These are phyloP conservation scores for Girardinus metallicus DNA, from an alignment of 2,797 vertebrate species.

Conservation along the genomic window DNA sequence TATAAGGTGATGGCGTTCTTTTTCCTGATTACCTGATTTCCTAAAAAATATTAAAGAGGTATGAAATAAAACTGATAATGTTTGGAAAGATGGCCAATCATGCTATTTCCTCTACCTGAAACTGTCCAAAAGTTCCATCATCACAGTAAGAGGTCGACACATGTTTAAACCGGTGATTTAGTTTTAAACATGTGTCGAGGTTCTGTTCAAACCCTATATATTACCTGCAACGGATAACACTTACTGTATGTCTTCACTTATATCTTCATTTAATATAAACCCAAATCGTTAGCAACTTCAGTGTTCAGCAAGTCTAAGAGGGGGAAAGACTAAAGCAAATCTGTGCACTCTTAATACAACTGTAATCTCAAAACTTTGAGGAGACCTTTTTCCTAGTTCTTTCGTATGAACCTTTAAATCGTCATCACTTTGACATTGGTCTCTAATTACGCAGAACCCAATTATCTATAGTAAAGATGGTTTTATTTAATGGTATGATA, in stretches of 20 bases:
- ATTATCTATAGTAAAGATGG: not conserved
- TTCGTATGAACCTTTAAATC: no score
- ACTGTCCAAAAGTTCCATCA: not conserved
- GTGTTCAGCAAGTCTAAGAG: not conserved
- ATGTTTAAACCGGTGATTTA: not conserved
- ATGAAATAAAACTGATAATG: not conserved
- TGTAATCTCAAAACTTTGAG: no score
- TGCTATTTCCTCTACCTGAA: not conserved
- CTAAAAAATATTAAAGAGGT: not conserved
- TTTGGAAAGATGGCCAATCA: not conserved
- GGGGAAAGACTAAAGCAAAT: not conserved
- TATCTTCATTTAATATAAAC: no score
- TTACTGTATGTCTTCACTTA: no score
- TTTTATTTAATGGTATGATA: no score
- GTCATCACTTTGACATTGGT: no score
- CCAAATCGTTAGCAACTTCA: no score
- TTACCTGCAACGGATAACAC: not conserved
- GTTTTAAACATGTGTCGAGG: not conserved
- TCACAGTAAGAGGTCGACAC: not conserved
- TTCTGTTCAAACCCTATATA: not conserved
- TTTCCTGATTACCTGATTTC: not conserved
- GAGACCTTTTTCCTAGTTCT: no score
- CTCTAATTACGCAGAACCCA: not conserved
- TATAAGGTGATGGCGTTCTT: conserved; percentile 31
- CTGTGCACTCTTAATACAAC: not conserved